Evolutionary conservation across 30 jellyfish, hydroid and myxozoan species (phyloP).

Genomic region (Aurelia coerulea): DNA sequence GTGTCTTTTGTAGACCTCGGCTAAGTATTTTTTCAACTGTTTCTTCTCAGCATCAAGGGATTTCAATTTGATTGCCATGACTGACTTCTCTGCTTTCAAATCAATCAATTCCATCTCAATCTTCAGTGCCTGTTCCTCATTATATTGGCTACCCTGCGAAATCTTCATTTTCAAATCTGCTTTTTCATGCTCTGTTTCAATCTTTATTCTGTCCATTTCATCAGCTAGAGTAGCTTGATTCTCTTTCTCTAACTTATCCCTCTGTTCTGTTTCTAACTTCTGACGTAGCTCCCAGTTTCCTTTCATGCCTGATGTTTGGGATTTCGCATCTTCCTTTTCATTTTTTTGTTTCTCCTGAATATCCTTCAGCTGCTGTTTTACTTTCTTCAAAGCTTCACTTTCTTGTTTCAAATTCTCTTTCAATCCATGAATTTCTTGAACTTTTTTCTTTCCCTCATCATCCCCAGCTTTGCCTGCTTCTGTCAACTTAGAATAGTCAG

Average conservation of each 20-base stretch:
- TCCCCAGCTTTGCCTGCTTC: slow-evolving; percentile 90
- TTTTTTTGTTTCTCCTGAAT: slow-evolving; percentile 89
- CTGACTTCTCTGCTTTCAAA: slow-evolving; percentile 91
- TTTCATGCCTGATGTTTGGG: slow-evolving; percentile 72
- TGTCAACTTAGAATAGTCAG: slow-evolving; percentile 86
- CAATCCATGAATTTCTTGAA: slow-evolving; percentile 88
- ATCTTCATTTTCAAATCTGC: slow-evolving; percentile 84
- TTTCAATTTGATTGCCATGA: slow-evolving; percentile 96
- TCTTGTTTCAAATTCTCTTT: slow-evolving; percentile 91
- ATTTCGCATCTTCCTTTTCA: slow-evolving; percentile 93
- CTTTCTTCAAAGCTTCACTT: slow-evolving; percentile 81
- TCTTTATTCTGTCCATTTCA: slow-evolving; percentile 95
- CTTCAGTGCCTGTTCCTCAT: slow-evolving; percentile 77
- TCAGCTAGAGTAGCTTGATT: slow-evolving; percentile 91
- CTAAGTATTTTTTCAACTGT: slow-evolving; percentile 71
- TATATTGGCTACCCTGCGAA: slow-evolving; percentile 47
- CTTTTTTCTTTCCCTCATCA: slow-evolving; percentile 91
- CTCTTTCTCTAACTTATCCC: slow-evolving; percentile 91
- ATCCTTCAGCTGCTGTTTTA: slow-evolving; percentile 86
- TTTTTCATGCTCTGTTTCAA: slow-evolving; percentile 94
- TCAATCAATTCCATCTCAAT: slow-evolving; percentile 89
- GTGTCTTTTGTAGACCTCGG: slow-evolving; percentile 85
- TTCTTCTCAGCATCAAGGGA: slow-evolving; percentile 85
- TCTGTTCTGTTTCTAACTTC: slow-evolving; percentile 85
- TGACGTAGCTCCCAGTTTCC: slow-evolving; percentile 93